Base-by-base conservation (phyloP, 2,113 vertebrate species). In the Odontesthes bonariensis region DNA sequence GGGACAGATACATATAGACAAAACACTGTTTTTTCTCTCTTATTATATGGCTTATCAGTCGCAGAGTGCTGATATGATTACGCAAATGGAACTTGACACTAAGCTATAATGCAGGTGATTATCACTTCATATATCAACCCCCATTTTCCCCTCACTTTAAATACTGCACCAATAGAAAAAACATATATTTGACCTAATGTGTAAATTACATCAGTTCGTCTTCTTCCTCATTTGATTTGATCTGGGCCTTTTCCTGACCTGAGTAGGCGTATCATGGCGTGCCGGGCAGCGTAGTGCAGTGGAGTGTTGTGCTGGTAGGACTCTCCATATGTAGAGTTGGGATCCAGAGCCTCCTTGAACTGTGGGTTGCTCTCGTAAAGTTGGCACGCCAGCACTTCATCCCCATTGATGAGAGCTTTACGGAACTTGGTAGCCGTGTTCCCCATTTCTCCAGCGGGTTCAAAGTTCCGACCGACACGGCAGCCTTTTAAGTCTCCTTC, bases 371-470 rank as follows among this genome's bases (percentile, higher is more conserved):
- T 96, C 89, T 99, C 97, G 16, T 98, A 99, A 67, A 99, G 96
- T 82, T 99, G 97, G 93, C 95, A 97, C 82, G 97, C 96, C 89
- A 99, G 90, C 81, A 95, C 90, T 93, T 99, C 98, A 82, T 99
- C 98, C 86, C 98, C 98, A 49, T 96, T 98, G 91, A 98, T 96
- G 83, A 99, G 95, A 75, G 98, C 96, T 94, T 99, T 99, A 63
- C 98, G 97, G 88, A 99, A 99, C 89, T 99, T 99, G 83, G 98
- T 99, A 20, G 97, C 97, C 61, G 97, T 96, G 92, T 99, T 99
- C 92, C 98, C 98, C 98, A 99, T 99, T 68, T 75, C 79, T 81
- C 81, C 85, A 68, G 90, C 88, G 40, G 63, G 85, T 89, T 78
- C 80, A 55, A 38, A 75, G 82, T 80, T 90, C 89, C 73, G 91